Percentiles rank a stretch among this genome's conserved stretches.
Evolutionary conservation across 2,113 vertebrate species (phyloP).

Genomic region (Alaudala cheleensis): DNA sequence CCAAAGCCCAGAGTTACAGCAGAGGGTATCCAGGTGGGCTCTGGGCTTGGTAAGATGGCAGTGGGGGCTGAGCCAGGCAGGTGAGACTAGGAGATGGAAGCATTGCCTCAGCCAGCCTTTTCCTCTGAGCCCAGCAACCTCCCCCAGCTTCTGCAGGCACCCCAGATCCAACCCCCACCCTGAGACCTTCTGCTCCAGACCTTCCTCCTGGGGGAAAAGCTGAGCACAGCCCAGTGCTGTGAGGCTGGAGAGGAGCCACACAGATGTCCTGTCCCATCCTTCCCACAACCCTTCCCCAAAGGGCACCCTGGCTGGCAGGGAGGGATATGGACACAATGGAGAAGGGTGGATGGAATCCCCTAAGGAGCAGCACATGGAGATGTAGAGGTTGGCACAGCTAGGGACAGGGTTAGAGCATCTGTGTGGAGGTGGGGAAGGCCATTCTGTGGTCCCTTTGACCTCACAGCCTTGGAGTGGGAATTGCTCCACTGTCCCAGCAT

Average conservation of each 20-base stretch:
- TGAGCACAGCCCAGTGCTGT: not conserved
- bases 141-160: not conserved
- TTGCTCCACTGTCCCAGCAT: not conserved
- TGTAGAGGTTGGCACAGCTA: not conserved
- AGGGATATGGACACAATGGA: rapidly evolving
- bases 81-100: constrained; percentile 72
- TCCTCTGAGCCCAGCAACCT: not conserved
- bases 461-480: not conserved
- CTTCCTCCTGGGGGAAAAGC: not conserved
- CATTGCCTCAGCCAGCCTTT: not conserved
- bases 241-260: not conserved
- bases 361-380: not conserved
- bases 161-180: not conserved
- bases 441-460: not conserved
- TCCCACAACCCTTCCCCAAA: not conserved
- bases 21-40: not conserved
- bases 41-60: not conserved
- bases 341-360: not conserved
- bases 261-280: not conserved
- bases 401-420: not conserved
- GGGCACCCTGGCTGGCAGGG: not conserved
- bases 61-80: not conserved
- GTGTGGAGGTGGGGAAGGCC: not conserved
- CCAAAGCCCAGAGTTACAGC: not conserved
- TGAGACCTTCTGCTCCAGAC: not conserved